Evolutionary conservation across 2,113 vertebrate species (phyloP).

Genomic region (Dasyornis broadbenti): DNA sequence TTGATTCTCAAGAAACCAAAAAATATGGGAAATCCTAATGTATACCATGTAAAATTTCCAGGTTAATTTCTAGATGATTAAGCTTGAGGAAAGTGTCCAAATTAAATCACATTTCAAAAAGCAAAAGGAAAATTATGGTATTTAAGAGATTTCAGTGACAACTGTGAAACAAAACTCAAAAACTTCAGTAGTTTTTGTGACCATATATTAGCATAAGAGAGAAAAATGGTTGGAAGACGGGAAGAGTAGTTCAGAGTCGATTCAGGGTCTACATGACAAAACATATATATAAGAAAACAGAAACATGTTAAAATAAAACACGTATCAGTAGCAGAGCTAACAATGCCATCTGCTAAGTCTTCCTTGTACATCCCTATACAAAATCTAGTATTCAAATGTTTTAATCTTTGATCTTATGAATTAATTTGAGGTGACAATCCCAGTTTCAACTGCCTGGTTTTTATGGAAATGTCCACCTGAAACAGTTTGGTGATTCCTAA

Average conservation of each 20-base stretch:
- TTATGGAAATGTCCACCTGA: not conserved
- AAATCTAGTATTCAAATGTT: not conserved
- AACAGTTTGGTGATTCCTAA: not conserved
- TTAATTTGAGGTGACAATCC: not conserved
- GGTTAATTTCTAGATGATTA: not conserved
- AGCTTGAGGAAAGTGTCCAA: not conserved
- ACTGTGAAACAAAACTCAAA: not conserved
- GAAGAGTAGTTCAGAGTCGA: not conserved
- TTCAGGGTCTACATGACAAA: not conserved
- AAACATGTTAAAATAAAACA: not conserved
- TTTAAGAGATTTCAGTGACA: not conserved
- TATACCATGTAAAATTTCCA: not conserved
- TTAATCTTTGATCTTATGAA: not conserved
- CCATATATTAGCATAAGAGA: not conserved
- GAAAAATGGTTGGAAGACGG: not conserved
- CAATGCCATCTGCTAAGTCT: not conserved
- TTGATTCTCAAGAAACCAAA: not conserved
- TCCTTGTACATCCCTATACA: not conserved
- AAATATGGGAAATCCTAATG: not conserved
- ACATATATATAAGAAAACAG: not conserved
- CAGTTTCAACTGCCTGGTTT: not conserved
- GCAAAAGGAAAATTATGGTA: not conserved
- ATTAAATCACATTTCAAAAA: not conserved
- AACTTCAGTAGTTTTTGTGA: not conserved
- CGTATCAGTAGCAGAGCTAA: not conserved